These are phyloP conservation scores for Scrobipalpa costella DNA, from an alignment of 2,888 invertebrate species.

Conservation along the genomic window DNA sequence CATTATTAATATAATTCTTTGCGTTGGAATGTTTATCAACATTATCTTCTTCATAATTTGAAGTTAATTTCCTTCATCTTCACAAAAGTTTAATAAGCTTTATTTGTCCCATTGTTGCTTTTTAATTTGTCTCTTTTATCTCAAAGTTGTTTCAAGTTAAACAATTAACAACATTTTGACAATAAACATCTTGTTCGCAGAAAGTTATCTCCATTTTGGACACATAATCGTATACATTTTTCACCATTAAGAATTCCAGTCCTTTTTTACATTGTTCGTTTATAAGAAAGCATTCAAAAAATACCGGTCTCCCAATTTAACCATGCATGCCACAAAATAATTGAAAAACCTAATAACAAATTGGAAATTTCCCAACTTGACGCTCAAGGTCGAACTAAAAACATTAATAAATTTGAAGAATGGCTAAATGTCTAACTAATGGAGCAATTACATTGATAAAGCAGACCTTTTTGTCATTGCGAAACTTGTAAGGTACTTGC, in stretches of 20 bases:
- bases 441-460: conserved; percentile 72
- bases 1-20: conserved; percentile 15
- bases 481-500: conserved; percentile 34
- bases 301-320: conserved; percentile 31
- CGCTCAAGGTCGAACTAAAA: conserved; percentile 69
- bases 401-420: conserved; percentile 69
- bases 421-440: conserved; percentile 79
- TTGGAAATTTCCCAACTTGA: conserved; percentile 46
- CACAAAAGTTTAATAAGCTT: conserved; percentile 16
- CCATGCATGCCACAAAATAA: conserved; percentile 41
- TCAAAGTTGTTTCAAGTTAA: conserved; percentile 21
- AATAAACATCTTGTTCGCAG: conserved; percentile 11
- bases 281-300: too few relatives aligned
- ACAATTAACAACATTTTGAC: conserved; percentile 25
- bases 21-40: conserved; percentile 23
- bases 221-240: conserved; percentile 19
- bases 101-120: conserved; percentile 23
- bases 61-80: conserved; percentile 10
- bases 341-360: conserved; percentile 55
- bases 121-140: conserved; percentile 16
- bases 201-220: conserved; percentile 10
- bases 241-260: neutral
- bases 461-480: conserved; percentile 64
- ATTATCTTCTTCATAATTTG: conserved; percentile 21
- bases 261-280: neutral